Evolutionary conservation across 2,888 invertebrate species (phyloP), one percentile per base, ranked within the genome.

Genomic region (Drosophila macrothrix): DNA sequence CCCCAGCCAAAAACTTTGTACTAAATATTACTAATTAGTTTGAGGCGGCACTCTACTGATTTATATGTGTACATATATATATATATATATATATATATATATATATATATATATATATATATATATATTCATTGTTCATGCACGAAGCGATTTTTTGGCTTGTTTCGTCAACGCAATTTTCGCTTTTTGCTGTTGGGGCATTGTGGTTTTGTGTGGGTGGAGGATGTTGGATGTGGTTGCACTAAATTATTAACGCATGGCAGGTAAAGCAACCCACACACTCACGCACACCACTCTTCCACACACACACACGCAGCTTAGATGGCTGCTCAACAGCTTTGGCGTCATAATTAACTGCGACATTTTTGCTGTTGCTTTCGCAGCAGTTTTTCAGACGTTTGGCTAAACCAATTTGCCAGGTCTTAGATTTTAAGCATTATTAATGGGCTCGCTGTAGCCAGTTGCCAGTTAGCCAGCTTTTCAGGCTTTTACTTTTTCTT

Each of bases 351-450:
- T 90, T 88, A 90, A 88, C 85, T 90, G 77, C 73, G 90, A 87
- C 76, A 83, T 77, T 81, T 82, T 73, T 75, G 67, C 46, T 71
- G 61, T 58, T 70, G 79, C 73, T 49, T 73, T 71, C 63, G 77
- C 66, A 68, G 58, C 65, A 68, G 41, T 72, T 71, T 88, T 67
- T 74, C 50, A 33, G 64, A 63, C 43, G 61, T 77, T 70, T 31
- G 67, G 74, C 87, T 81, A 87, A 89, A 87, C 86, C 83, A 87
- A 87, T 87, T 87, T 87, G 83, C 83, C 83, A 82, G 74, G 88
- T 81, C 85, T 87, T 83, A 83, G 86, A 85, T 85, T 88, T 86
- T 90, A 87, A 87, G 88, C 90, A 83, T 90, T 90, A 87, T 87
- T 83, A 83, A 87, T 87, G 80, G 74, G 53, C 46, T 28, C 33